These are phyloP conservation scores for Chroicocephalus ridibundus DNA, from an alignment of 2,113 vertebrate species.

Conservation along the genomic window DNA sequence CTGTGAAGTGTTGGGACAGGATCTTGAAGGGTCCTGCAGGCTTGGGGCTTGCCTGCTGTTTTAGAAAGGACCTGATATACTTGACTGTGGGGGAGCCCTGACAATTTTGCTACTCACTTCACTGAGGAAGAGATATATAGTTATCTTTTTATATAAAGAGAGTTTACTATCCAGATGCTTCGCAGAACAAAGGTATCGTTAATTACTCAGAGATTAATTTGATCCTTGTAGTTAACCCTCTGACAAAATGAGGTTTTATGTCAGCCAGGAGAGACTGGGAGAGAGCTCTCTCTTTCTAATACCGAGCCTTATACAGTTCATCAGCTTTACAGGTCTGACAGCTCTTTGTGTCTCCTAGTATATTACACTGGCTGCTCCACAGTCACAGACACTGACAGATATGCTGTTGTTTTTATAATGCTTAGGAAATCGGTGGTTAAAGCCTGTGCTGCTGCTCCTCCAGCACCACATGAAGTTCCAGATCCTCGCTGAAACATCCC, in stretches of 20 bases:
- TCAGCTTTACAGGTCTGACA: slow-evolving; percentile 51
- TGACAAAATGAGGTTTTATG: slow-evolving; percentile 50
- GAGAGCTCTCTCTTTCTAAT: slow-evolving; percentile 29
- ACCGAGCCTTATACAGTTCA: background rate
- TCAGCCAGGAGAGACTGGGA: background rate
- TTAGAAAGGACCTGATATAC: background rate
- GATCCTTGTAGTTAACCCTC: slow-evolving; percentile 42
- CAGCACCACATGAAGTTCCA: background rate
- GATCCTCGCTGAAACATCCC: background rate
- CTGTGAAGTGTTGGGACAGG: background rate
- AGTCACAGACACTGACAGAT: background rate
- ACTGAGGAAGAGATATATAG: background rate
- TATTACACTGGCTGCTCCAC: slow-evolving; percentile 12
- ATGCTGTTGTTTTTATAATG: background rate
- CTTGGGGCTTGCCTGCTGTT: background rate
- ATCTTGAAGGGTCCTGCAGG: background rate
- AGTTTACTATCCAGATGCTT: slow-evolving; percentile 35
- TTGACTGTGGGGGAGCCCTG: background rate
- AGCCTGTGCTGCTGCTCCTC: background rate
- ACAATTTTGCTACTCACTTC: slow-evolving; percentile 1
- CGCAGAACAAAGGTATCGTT: slow-evolving; percentile 24
- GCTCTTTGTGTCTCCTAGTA: slow-evolving; percentile 23
- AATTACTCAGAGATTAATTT: slow-evolving; percentile 60
- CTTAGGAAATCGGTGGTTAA: background rate
- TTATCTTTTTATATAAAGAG: background rate